Conservation (phyloP, 2,797 vertebrate species). For the Enteromius thamalakanensis region DNA sequence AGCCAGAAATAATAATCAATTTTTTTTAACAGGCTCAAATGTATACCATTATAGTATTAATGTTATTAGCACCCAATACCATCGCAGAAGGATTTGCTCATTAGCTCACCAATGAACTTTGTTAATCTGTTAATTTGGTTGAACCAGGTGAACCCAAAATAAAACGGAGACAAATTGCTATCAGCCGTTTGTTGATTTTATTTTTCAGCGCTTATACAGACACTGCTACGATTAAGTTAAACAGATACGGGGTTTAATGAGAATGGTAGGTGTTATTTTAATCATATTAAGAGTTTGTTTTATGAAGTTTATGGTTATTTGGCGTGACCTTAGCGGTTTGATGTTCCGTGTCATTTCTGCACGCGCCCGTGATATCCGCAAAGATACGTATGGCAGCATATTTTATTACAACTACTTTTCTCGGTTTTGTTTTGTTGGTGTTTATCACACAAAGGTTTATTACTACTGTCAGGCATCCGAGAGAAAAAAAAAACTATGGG, state of each 20-base stretch:
- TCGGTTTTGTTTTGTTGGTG: too few species aligned
- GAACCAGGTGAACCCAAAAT: neutral
- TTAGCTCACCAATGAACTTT: neutral
- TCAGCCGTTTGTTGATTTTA: neutral
- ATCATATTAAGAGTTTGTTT: neutral
- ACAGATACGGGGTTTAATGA: neutral
- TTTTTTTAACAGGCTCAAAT: neutral
- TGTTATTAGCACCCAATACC: neutral
- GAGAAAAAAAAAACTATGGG: neutral
- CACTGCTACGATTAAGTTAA: too few species aligned
- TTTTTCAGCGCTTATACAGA: neutral
- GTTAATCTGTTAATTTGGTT: neutral
- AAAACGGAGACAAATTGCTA: neutral
- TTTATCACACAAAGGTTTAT: neutral
- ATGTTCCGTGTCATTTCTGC: neutral
- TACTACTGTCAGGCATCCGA: too few species aligned
- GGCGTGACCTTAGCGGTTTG: neutral
- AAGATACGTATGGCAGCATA: neutral
- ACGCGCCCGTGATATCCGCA: neutral
- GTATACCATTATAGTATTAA: neutral
- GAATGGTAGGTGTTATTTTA: neutral
- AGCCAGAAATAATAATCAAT: neutral
- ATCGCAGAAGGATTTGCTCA: neutral
- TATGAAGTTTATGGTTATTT: neutral
- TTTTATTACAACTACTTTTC: neutral